Percentiles rank a stretch among this genome's conserved stretches.
These are phyloP conservation scores for Cantharis rufa DNA, from an alignment of 2,888 invertebrate species.

Conservation along the genomic window DNA sequence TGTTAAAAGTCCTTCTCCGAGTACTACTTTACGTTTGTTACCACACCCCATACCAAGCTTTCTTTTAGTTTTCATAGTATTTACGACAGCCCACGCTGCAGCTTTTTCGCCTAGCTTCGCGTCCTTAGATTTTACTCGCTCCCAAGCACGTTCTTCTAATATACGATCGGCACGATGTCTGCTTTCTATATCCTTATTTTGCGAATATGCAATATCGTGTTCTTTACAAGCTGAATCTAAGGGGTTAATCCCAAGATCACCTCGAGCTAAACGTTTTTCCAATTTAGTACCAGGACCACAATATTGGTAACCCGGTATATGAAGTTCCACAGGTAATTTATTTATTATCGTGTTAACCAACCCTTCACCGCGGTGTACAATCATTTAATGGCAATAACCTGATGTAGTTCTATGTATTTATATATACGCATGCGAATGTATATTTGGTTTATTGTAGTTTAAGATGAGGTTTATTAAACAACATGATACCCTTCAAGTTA, in stretches of 20 bases:
- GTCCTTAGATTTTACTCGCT: constrained; percentile 36
- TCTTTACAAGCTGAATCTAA: constrained; percentile 40
- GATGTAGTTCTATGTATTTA: background rate
- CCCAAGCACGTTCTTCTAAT: constrained; percentile 38
- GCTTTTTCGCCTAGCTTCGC: constrained; percentile 40
- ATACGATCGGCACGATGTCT: constrained; percentile 40
- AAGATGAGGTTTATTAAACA: background rate
- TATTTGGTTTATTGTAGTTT: no score
- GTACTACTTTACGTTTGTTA: background rate
- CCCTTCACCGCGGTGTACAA: constrained; percentile 19
- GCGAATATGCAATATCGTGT: constrained; percentile 40
- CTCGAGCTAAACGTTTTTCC: constrained; percentile 36
- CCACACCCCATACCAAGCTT: constrained; percentile 32
- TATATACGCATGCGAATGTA: no score
- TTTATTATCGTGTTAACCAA: constrained; percentile 34
- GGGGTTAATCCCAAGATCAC: constrained; percentile 41
- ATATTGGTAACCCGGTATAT: constrained; percentile 35
- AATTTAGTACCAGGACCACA: constrained; percentile 42
- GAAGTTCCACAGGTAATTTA: constrained; percentile 36
- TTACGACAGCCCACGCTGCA: constrained; percentile 38
- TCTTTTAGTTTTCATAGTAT: constrained; percentile 41
- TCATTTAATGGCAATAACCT: background rate
- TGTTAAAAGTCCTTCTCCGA: background rate
- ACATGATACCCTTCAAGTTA: background rate
- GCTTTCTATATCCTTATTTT: constrained; percentile 19